A percentile compares a stretch with the other conserved stretches of the same genome.
These are phyloP conservation scores for Mixornis gularis DNA, from an alignment of 2,113 vertebrate species.

Conservation along the genomic window DNA sequence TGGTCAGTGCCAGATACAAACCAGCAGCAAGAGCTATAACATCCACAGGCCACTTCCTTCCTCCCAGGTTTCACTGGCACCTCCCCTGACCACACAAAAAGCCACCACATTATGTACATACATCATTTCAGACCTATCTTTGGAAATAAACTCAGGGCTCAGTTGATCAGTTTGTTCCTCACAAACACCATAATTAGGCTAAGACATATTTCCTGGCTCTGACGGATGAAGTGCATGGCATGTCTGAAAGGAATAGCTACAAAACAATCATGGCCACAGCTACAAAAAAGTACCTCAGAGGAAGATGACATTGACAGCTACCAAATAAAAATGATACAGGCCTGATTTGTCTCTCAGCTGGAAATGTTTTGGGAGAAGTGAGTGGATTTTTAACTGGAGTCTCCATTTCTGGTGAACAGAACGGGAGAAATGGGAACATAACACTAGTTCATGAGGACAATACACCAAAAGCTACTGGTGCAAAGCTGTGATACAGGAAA, in stretches of 20 bases:
- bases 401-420: background rate
- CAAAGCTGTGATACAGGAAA: background rate
- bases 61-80: background rate
- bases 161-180: slow-evolving; percentile 20
- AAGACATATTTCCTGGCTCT: slow-evolving; percentile 7
- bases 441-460: background rate
- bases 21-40: background rate
- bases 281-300: background rate
- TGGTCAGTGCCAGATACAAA: background rate
- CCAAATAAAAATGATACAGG: background rate
- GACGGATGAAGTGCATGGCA: background rate
- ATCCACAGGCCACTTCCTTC: background rate
- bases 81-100: slow-evolving; percentile 1
- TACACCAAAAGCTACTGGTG: background rate
- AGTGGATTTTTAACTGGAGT: background rate
- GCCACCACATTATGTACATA: background rate
- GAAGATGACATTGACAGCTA: background rate
- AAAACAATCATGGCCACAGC: background rate
- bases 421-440: background rate
- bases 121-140: slow-evolving; percentile 19
- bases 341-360: slow-evolving; percentile 15
- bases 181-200: slow-evolving; percentile 33
- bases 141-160: background rate
- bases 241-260: background rate
- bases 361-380: background rate